Conservation (phyloP, 2,113 vertebrate genomes). For the Lycocorax pyrrhopterus region DNA sequence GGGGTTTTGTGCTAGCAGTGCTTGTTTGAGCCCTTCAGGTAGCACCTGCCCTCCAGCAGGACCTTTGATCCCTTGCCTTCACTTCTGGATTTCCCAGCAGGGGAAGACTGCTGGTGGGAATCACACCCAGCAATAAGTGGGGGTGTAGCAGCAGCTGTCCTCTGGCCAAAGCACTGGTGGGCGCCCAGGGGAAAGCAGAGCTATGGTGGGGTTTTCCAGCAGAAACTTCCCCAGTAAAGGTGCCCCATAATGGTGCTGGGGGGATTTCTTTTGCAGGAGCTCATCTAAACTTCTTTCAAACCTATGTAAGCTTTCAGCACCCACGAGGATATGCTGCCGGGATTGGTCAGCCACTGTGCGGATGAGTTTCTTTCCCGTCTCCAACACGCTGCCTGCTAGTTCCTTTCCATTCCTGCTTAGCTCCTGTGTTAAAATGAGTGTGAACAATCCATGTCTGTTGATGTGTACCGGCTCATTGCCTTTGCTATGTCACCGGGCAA, state of each 20-base stretch:
- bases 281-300: neutral
- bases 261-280: neutral
- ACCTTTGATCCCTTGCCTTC: neutral
- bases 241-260: neutral
- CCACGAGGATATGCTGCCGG: neutral
- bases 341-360: neutral
- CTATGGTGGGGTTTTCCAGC: neutral
- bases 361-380: neutral
- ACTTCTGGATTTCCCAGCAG: neutral
- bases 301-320: neutral
- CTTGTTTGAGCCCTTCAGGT: neutral
- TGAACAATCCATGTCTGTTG: neutral
- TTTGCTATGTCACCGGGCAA: neutral
- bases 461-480: neutral
- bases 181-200: neutral
- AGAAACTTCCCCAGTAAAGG: neutral
- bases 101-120: neutral
- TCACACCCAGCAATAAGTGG: neutral
- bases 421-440: neutral
- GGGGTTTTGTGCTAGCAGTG: neutral
- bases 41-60: neutral
- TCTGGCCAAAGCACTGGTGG: neutral
- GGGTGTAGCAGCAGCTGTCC: fast-evolving
- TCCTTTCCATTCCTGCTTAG: neutral
- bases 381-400: neutral